Evolutionary conservation across 2,888 invertebrate genomes (phyloP).

Genomic region (Napeogenes inachia): DNA sequence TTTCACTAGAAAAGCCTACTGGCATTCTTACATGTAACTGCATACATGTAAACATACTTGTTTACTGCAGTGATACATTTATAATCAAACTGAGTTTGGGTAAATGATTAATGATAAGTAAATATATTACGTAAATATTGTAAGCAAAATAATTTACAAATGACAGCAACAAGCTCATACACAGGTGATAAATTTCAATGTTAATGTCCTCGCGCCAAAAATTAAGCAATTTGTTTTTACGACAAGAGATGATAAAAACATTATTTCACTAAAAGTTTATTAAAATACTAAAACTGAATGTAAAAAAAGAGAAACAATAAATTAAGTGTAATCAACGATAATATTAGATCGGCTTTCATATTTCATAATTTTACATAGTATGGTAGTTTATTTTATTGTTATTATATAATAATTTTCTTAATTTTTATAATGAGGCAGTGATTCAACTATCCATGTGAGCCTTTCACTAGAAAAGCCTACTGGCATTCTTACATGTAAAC

Average conservation of each 20-base stretch:
- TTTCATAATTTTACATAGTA: too few species aligned
- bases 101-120: conserved; percentile 25
- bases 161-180: conserved; percentile 49
- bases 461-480: too few species aligned
- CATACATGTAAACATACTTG: not conserved
- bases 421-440: too few species aligned
- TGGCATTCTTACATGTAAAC: too few species aligned
- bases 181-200: conserved; percentile 65
- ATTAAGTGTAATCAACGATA: too few species aligned
- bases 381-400: too few species aligned
- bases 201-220: conserved; percentile 62
- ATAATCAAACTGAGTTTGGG: conserved; percentile 16
- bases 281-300: conserved; percentile 39
- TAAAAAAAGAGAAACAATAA: too few species aligned
- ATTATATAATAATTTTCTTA: too few species aligned
- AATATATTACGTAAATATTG: conserved; percentile 26
- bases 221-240: conserved; percentile 70
- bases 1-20: too few species aligned
- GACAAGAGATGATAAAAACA: conserved; percentile 70
- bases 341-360: too few species aligned
- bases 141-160: conserved; percentile 37
- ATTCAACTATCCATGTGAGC: too few species aligned
- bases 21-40: too few species aligned
- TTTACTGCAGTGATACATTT: conserved; percentile 10
- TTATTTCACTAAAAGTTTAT: conserved; percentile 64